phyloP scores from a whole-genome alignment of 2,113 vertebrate genomes.

The Cavia porcellus region DNA sequence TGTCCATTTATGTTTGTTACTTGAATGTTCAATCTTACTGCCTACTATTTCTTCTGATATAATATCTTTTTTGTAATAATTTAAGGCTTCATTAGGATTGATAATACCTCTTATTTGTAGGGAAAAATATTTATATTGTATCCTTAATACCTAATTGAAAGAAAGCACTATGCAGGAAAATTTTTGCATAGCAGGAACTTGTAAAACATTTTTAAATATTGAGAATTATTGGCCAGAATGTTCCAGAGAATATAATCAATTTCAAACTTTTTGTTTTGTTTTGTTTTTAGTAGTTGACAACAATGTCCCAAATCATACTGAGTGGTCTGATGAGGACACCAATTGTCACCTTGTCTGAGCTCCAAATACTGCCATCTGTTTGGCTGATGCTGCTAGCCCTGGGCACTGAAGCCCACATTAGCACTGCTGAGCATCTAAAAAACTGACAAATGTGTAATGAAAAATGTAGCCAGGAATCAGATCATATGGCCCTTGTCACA shows the following conservation, averaged over 20 bases:
- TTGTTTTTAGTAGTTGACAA: constrained; percentile 42
- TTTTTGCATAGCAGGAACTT: constrained; percentile 7
- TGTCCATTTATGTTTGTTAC: constrained; percentile 17
- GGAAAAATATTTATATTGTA: neutral
- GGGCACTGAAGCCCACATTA: neutral
- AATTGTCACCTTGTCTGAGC: constrained; percentile 43
- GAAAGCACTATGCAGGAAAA: neutral
- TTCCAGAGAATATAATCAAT: constrained; percentile 33
- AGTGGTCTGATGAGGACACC: constrained; percentile 37
- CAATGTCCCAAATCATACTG: constrained; percentile 20
- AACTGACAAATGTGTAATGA: neutral
- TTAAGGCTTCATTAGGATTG: constrained; percentile 36
- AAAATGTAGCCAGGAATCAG: neutral
- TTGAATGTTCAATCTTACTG: constrained; percentile 21
- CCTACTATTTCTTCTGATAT: neutral
- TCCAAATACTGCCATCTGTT: constrained; percentile 26
- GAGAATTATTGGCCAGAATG: constrained; percentile 46
- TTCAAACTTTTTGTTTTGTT: neutral
- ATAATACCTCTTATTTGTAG: neutral
- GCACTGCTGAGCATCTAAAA: neutral
- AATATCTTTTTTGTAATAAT: neutral
- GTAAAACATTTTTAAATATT: constrained; percentile 5
- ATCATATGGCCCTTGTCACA: neutral
- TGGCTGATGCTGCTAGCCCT: neutral
- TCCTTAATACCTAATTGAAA: neutral